Conservation (phyloP, 2,888 invertebrate species). For the Theodoxus fluviatilis region DNA sequence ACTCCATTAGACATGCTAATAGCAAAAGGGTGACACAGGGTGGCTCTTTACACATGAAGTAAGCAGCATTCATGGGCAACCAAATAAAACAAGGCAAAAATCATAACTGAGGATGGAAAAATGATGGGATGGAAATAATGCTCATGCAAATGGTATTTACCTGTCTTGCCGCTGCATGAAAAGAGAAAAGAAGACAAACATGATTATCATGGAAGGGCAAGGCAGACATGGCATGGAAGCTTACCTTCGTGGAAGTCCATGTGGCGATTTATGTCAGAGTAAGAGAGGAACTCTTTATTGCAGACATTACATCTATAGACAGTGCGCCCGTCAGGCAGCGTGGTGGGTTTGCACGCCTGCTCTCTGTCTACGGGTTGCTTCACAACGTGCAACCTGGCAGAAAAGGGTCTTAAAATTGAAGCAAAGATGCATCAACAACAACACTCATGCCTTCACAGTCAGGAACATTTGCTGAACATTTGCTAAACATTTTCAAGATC, state of each 20-base stretch:
- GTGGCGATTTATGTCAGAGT: conserved; percentile 66
- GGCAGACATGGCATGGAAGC: conserved; percentile 18
- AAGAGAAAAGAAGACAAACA: neutral
- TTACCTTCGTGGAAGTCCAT: conserved; percentile 67
- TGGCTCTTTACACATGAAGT: too few relatives aligned
- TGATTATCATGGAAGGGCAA: neutral
- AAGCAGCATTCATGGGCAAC: too few relatives aligned
- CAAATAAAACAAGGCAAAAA: too few relatives aligned
- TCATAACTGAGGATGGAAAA: too few relatives aligned
- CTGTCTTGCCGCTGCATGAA: neutral
- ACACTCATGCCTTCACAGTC: neutral
- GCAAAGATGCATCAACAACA: neutral
- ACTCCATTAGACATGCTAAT: too few relatives aligned
- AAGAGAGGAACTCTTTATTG: conserved; percentile 64
- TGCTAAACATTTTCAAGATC: too few relatives aligned
- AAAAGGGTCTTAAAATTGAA: neutral
- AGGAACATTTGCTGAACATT: too few relatives aligned
- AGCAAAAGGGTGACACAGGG: too few relatives aligned
- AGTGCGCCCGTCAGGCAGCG: conserved; percentile 60
- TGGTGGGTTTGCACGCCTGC: conserved; percentile 59
- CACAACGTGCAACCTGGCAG: conserved; percentile 57
- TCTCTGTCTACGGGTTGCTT: conserved; percentile 58
- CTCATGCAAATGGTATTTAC: neutral
- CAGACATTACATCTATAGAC: conserved; percentile 66
- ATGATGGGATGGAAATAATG: too few relatives aligned